Conservation (phyloP, 2,888 invertebrate genomes). For the Macaria liturata region DNA sequence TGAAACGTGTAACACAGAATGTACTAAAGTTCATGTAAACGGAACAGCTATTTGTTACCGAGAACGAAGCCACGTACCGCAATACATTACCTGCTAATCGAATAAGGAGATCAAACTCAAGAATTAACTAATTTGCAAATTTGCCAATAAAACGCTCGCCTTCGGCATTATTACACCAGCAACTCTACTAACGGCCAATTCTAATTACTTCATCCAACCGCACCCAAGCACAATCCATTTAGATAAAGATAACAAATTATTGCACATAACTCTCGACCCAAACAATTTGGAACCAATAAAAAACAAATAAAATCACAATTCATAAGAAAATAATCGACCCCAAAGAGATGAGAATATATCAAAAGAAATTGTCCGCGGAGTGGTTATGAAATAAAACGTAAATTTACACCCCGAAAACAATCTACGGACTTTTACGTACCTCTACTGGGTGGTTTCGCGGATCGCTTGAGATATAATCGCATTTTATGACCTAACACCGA, state of each 20-base stretch:
- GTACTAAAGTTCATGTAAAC: constrained; percentile 51
- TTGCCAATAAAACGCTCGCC: constrained; percentile 71
- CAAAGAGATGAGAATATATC: constrained; percentile 27
- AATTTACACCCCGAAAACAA: constrained; percentile 70
- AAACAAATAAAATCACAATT: constrained; percentile 41
- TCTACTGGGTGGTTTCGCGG: constrained; percentile 64
- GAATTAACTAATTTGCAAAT: constrained; percentile 70
- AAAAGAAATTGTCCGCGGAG: constrained; percentile 48
- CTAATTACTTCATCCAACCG: constrained; percentile 70
- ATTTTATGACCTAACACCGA: constrained; percentile 81
- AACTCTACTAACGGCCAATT: constrained; percentile 57
- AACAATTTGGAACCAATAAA: constrained; percentile 39
- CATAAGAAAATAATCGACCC: constrained; percentile 40
- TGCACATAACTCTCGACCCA: constrained; percentile 49
- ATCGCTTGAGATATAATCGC: constrained; percentile 77
- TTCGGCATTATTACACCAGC: constrained; percentile 53
- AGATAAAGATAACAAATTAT: constrained; percentile 71
- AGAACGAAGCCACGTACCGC: constrained; percentile 55
- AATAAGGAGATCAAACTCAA: constrained; percentile 54
- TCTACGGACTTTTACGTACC: constrained; percentile 70
- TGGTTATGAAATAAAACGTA: constrained; percentile 61
- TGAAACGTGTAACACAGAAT: constrained; percentile 50
- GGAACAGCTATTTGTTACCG: constrained; percentile 53
- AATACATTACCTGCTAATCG: constrained; percentile 63
- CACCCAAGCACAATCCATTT: constrained; percentile 52